phyloP scores from a whole-genome alignment of 2,113 vertebrate genomes.

The Corydoras maculifer region DNA sequence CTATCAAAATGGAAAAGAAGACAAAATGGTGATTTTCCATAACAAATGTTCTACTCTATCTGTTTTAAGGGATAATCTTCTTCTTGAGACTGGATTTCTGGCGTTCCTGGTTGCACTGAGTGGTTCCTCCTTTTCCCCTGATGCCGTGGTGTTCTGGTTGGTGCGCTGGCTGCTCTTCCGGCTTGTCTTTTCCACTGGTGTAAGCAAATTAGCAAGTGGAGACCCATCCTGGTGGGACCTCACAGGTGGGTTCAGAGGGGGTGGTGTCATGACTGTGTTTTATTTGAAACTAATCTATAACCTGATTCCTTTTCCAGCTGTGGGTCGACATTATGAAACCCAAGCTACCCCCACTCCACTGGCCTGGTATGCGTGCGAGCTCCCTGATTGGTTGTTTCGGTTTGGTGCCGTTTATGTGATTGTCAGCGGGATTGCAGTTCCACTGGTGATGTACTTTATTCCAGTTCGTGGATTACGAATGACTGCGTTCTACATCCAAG shows the following conservation, averaged over 20 bases:
- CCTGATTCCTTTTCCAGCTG: conserved; percentile 53
- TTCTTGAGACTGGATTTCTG: conserved; percentile 75
- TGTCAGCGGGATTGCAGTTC: conserved; percentile 65
- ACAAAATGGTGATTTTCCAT: too few species aligned
- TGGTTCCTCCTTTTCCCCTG: conserved; percentile 45
- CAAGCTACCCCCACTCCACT: conserved; percentile 72
- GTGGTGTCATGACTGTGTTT: too few species aligned
- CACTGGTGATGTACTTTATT: conserved; percentile 65
- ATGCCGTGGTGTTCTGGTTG: conserved; percentile 70
- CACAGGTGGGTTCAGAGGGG: conserved; percentile 58
- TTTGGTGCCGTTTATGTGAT: conserved; percentile 68
- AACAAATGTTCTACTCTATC: not conserved
- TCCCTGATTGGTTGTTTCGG: conserved; percentile 74
- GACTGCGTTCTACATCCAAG: conserved; percentile 73
- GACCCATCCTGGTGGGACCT: conserved; percentile 79
- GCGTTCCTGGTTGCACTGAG: conserved; percentile 69
- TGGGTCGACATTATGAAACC: conserved; percentile 74
- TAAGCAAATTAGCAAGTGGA: conserved; percentile 75
- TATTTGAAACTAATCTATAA: too few species aligned
- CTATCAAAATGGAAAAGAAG: too few species aligned
- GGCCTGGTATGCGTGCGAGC: conserved; percentile 73
- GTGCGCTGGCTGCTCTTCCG: conserved; percentile 80
- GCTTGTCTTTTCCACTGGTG: conserved; percentile 74
- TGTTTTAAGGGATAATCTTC: conserved; percentile 64
- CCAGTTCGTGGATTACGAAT: conserved; percentile 68